phyloP scores from a whole-genome alignment of 92 coral and sea anemone species.

The Muricea muricata region DNA sequence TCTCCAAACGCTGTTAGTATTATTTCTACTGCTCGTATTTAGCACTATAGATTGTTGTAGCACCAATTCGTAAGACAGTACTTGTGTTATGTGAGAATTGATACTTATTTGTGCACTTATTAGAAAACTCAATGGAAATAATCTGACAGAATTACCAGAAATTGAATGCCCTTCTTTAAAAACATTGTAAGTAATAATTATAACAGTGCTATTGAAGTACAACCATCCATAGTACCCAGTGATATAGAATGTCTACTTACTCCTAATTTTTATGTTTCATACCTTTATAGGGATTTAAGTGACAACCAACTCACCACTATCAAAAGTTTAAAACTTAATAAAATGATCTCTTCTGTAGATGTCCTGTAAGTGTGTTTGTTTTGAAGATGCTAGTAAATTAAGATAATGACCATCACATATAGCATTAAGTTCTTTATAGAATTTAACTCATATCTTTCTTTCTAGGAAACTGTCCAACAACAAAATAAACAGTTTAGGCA shows the following conservation, averaged over 20 bases:
- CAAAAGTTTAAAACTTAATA: background rate
- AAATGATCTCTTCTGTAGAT: conserved; percentile 14
- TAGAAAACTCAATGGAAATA: conserved; percentile 33
- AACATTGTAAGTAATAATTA: background rate
- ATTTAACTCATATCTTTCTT: too few species aligned
- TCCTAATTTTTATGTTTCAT: conserved; percentile 11
- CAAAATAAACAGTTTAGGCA: conserved; percentile 60
- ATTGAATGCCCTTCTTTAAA: background rate
- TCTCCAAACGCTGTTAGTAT: conserved; percentile 24
- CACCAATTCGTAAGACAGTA: too few species aligned
- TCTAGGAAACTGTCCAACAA: conserved; percentile 83
- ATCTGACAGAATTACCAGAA: conserved; percentile 12
- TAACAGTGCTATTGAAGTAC: background rate
- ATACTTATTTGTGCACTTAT: background rate
- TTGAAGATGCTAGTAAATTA: too few species aligned
- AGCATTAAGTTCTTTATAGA: too few species aligned
- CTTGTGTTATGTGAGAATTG: too few species aligned
- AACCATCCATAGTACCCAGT: background rate
- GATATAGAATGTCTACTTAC: background rate
- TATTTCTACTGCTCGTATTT: background rate
- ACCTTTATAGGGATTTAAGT: conserved; percentile 40
- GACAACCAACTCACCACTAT: background rate
- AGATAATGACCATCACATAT: too few species aligned
- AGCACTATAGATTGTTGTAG: background rate
- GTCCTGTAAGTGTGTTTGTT: conserved; percentile 24